These are phyloP conservation scores for Agonopterix alstromeriana DNA, from an alignment of 2,888 invertebrate genomes.

Conservation along the genomic window DNA sequence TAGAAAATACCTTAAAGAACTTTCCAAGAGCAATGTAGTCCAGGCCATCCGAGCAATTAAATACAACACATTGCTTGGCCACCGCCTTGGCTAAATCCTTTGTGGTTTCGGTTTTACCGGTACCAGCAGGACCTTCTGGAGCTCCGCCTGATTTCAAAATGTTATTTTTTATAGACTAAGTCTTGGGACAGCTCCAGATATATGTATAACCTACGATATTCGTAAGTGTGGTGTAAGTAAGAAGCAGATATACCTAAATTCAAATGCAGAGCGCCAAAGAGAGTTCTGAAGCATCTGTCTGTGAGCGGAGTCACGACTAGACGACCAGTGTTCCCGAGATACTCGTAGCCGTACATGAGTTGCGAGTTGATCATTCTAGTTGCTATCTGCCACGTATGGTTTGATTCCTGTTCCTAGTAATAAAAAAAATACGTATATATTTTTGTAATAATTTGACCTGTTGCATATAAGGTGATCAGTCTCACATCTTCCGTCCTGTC, in stretches of 20 bases:
- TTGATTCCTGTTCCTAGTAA: conserved; percentile 57
- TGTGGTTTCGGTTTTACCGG: conserved; percentile 94
- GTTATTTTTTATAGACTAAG: too few relatives aligned
- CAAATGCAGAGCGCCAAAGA: conserved; percentile 93
- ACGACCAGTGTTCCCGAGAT: conserved; percentile 91
- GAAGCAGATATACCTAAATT: conserved; percentile 79
- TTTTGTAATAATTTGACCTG: too few relatives aligned
- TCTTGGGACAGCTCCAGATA: too few relatives aligned
- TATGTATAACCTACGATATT: too few relatives aligned
- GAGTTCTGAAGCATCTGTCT: conserved; percentile 93
- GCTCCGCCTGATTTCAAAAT: conserved; percentile 79
- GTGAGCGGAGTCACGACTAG: conserved; percentile 96
- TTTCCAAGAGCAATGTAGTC: conserved; percentile 96
- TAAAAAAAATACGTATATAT: neutral
- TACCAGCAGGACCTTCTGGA: conserved; percentile 89
- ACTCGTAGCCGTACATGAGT: conserved; percentile 94
- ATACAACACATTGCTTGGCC: conserved; percentile 97
- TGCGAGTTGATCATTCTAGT: conserved; percentile 94
- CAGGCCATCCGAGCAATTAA: conserved; percentile 96
- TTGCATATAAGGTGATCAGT: too few relatives aligned
- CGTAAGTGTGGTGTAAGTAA: too few relatives aligned
- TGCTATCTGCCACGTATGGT: conserved; percentile 73
- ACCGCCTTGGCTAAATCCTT: conserved; percentile 97
- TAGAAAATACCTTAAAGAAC: conserved; percentile 83
- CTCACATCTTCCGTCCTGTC: too few relatives aligned